These are phyloP conservation scores for Andrena praecox DNA, from an alignment of 2,888 invertebrate species.

Conservation along the genomic window DNA sequence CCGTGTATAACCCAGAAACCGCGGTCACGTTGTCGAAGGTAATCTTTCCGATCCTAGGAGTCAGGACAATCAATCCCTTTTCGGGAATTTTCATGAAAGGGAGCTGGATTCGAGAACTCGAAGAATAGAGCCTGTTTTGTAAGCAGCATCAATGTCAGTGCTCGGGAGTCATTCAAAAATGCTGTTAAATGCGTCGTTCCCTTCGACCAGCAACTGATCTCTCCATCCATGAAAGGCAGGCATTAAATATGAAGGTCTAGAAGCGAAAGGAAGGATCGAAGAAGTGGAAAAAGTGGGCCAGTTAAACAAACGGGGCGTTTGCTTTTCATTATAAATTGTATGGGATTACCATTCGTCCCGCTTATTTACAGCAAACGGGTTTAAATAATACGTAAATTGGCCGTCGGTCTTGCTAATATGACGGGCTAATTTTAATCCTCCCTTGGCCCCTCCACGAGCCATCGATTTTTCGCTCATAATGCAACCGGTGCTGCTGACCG, in stretches of 20 bases:
- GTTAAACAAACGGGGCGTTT: conserved; percentile 40
- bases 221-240: neutral
- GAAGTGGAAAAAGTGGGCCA: conserved; percentile 2
- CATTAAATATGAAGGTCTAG: neutral
- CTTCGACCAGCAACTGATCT: neutral
- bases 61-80: conserved; percentile 18
- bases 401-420: conserved; percentile 56
- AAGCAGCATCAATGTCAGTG: neutral
- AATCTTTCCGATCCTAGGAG: conserved; percentile 30
- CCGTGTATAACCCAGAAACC: conserved; percentile 34
- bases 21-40: conserved; percentile 14
- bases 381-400: conserved; percentile 57
- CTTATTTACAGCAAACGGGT: conserved; percentile 45
- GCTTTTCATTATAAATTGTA: conserved; percentile 50
- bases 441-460: neutral
- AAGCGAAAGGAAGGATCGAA: neutral
- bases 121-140: too few relatives aligned
- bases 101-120: too few relatives aligned
- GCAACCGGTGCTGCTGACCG: conserved; percentile 57
- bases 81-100: neutral
- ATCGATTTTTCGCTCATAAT: conserved; percentile 55
- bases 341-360: conserved; percentile 44
- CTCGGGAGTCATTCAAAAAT: neutral
- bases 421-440: conserved; percentile 62
- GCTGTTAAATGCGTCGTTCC: neutral